These are phyloP conservation scores for Neelides sp. DNA, from an alignment of 1,140 invertebrate species.

Conservation along the genomic window DNA sequence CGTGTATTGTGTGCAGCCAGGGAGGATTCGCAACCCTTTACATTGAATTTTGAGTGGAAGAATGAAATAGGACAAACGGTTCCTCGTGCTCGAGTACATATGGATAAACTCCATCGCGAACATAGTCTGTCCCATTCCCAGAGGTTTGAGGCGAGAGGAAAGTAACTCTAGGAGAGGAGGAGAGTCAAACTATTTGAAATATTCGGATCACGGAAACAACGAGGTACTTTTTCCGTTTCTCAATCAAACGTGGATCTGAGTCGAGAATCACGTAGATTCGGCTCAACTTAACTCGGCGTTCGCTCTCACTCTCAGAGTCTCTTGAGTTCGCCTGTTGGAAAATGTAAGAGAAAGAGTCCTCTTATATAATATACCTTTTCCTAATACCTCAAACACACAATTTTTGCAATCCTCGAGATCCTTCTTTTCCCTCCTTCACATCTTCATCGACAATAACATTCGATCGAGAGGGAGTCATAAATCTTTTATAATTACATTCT, in stretches of 20 bases:
- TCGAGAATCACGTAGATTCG: constrained; percentile 18
- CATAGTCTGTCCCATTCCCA: no score
- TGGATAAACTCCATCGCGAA: constrained; percentile 7
- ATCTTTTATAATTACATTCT: constrained; percentile 30
- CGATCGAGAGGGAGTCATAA: constrained; percentile 20
- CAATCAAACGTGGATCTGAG: constrained; percentile 27
- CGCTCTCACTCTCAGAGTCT: not conserved
- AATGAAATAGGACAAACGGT: constrained; percentile 4
- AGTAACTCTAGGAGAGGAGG: constrained; percentile 12
- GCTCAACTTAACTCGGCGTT: no score
- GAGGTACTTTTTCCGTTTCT: constrained; percentile 26
- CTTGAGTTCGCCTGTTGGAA: not conserved
- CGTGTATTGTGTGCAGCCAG: no score
- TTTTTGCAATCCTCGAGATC: not conserved
- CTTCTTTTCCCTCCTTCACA: constrained; percentile 12
- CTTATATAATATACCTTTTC: not conserved
- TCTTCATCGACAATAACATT: constrained; percentile 22
- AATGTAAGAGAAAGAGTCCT: not conserved
- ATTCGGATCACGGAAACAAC: constrained; percentile 26
- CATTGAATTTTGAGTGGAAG: no score
- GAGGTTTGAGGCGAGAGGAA: constrained; percentile 20
- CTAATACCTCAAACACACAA: no score
- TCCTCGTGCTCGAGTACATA: constrained; percentile 2
- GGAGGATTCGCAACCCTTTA: no score
- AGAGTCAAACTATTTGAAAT: constrained; percentile 20